phyloP scores from a whole-genome alignment of 1,140 invertebrate genomes.

The Papilio machaon region DNA sequence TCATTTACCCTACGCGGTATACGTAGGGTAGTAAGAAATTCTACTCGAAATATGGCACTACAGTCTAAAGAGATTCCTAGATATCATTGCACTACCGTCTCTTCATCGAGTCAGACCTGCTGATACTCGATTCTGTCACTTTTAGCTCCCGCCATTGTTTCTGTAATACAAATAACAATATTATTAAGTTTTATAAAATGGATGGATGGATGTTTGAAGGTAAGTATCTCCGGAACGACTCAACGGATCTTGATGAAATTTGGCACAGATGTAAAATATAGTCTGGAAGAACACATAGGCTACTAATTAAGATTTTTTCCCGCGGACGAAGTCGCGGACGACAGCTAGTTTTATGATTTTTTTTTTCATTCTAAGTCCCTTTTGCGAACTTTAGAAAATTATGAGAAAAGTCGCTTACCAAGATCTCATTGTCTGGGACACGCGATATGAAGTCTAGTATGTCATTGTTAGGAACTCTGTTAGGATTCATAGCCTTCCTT shows the following conservation, averaged over 20 bases:
- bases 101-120: slow-evolving; percentile 54
- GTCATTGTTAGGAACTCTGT: slow-evolving; percentile 98
- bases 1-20: slow-evolving; percentile 21
- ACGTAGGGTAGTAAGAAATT: slow-evolving; percentile 34
- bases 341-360: too few relatives aligned
- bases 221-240: too few relatives aligned
- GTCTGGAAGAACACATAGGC: too few relatives aligned
- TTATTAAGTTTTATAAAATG: neutral
- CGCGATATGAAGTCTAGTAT: slow-evolving; percentile 97
- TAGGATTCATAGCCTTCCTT: slow-evolving; percentile 93
- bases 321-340: too few relatives aligned
- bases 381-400: neutral
- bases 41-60: slow-evolving; percentile 27
- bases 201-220: too few relatives aligned
- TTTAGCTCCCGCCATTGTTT: slow-evolving; percentile 77
- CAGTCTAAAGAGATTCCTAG: neutral
- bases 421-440: slow-evolving; percentile 95
- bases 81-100: slow-evolving; percentile 48
- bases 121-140: slow-evolving; percentile 65
- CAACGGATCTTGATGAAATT: too few relatives aligned
- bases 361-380: too few relatives aligned
- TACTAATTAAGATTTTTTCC: too few relatives aligned
- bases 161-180: slow-evolving; percentile 52
- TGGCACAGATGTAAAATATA: too few relatives aligned
- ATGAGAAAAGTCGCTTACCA: slow-evolving; percentile 84